Conservation (phyloP, 2,888 invertebrate species). For the Apodemia duryi region DNA sequence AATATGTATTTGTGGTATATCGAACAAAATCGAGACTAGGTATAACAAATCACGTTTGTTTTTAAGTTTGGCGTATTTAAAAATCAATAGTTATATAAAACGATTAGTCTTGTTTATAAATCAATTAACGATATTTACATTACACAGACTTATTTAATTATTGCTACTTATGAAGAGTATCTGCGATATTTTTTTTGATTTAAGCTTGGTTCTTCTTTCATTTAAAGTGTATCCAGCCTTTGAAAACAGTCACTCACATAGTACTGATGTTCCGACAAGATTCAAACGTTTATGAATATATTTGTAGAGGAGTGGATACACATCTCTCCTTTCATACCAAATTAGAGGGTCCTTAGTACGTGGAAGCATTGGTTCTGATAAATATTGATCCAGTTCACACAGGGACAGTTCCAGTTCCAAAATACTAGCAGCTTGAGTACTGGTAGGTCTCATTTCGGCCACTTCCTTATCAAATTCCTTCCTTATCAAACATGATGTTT, state of each 20-base stretch:
- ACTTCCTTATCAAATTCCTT: conserved; percentile 29
- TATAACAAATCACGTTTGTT: no score
- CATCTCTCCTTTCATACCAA: neutral
- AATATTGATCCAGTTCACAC: conserved; percentile 26
- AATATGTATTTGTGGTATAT: no score
- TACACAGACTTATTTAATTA: conserved; percentile 6
- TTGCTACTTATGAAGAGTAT: conserved; percentile 23
- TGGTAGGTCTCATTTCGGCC: conserved; percentile 23
- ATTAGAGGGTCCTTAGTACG: neutral
- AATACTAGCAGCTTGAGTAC: conserved; percentile 31
- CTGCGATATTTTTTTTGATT: conserved; percentile 24
- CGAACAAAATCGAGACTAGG: no score
- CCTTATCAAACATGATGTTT: conserved; percentile 23
- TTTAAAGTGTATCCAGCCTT: conserved; percentile 24
- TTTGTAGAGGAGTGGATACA: neutral
- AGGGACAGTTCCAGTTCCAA: conserved; percentile 17
- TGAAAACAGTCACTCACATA: conserved; percentile 28
- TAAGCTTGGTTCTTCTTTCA: conserved; percentile 23
- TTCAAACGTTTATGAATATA: neutral
- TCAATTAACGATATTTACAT: neutral
- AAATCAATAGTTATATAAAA: conserved; percentile 12
- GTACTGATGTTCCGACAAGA: conserved; percentile 27
- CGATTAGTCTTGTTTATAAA: neutral
- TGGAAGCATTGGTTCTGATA: conserved; percentile 8
- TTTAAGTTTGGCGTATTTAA: conserved; percentile 13